Evolutionary conservation across 2,113 vertebrate genomes (phyloP).

Genomic region (Phainopepla nitens): DNA sequence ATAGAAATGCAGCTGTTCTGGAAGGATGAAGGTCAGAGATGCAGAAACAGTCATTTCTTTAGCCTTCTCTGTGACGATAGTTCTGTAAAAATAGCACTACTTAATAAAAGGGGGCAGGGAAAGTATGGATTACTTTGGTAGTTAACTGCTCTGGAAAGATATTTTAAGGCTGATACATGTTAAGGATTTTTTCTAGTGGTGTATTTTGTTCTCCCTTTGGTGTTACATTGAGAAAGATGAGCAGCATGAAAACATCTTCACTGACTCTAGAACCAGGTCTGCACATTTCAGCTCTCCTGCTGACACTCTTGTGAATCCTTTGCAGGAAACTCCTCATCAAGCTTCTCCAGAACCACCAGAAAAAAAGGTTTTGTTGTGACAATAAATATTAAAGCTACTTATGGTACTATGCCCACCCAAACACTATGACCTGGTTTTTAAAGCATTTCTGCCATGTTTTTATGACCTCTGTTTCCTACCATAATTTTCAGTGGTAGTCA

Average conservation of each 20-base stretch:
- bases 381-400: background rate
- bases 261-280: background rate
- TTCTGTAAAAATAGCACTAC: background rate
- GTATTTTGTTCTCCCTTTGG: background rate
- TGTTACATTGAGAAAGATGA: background rate
- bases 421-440: background rate
- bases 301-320: background rate
- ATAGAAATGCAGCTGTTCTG: background rate
- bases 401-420: background rate
- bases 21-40: background rate
- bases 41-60: background rate
- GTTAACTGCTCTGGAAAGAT: background rate
- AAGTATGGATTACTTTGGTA: background rate
- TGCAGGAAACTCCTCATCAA: background rate
- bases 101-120: rapidly evolving
- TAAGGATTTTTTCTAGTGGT: background rate
- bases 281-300: background rate
- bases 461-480: background rate
- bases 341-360: background rate
- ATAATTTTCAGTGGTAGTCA: background rate
- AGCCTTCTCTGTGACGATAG: background rate
- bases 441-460: background rate
- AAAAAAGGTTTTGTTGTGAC: background rate
- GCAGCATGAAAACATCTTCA: background rate
- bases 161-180: background rate